Evolutionary conservation across 2,113 vertebrate genomes (phyloP).

Genomic region (Motacilla tschutschensis): DNA sequence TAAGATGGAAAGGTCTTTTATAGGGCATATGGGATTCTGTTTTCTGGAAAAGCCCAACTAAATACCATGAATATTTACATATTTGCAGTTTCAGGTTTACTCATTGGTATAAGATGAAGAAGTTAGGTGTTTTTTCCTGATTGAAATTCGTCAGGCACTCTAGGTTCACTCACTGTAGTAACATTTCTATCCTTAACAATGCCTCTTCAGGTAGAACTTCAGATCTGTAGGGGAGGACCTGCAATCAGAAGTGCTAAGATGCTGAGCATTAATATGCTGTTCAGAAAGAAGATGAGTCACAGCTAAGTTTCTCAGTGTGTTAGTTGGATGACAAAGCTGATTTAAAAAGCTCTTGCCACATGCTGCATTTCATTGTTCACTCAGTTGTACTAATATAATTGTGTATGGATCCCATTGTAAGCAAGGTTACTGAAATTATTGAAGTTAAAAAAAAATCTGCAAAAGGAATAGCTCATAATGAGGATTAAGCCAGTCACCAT

Average conservation of each 20-base stretch:
- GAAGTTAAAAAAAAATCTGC: neutral
- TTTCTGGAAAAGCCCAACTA: neutral
- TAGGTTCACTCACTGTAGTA: neutral
- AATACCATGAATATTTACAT: neutral
- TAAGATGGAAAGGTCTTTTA: neutral
- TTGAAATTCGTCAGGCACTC: neutral
- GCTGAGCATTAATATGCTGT: neutral
- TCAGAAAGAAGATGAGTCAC: slow-evolving; percentile 6
- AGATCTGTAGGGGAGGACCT: neutral
- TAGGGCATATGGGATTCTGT: neutral
- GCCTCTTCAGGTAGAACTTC: neutral
- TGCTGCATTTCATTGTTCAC: neutral
- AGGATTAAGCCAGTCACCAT: neutral
- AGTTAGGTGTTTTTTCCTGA: neutral
- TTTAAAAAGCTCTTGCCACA: neutral
- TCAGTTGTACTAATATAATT: neutral
- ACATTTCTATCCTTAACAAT: neutral
- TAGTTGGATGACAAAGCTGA: neutral
- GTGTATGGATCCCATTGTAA: neutral
- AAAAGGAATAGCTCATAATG: neutral
- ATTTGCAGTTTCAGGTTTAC: neutral
- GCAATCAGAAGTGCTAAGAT: neutral
- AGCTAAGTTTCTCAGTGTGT: neutral
- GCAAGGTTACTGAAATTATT: neutral
- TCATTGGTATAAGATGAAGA: neutral